phyloP scores from a whole-genome alignment of 1,140 invertebrate genomes.

The Bemisia tabaci region DNA sequence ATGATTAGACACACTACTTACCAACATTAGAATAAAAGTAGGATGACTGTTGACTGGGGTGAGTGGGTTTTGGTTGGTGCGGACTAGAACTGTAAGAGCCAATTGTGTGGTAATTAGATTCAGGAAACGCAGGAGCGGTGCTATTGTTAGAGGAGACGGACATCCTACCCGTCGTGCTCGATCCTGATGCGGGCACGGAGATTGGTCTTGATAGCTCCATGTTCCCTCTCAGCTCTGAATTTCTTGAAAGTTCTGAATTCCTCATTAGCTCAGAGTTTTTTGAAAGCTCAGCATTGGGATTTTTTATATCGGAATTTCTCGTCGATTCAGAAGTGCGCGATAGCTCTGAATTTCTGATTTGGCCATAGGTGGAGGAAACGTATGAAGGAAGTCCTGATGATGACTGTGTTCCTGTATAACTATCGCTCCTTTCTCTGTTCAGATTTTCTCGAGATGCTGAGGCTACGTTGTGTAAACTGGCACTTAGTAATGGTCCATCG shows the following conservation, averaged over 20 bases:
- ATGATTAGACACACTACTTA: too few species aligned
- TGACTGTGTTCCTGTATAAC: conserved; percentile 3
- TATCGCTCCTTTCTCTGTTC: conserved; percentile 2
- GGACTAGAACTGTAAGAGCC: neutral
- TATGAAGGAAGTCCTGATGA: neutral
- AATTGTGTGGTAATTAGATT: conserved; percentile 12
- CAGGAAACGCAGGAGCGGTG: conserved; percentile 9
- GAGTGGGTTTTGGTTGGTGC: conserved; percentile 9
- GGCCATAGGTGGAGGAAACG: neutral
- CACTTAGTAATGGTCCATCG: conserved; percentile 33
- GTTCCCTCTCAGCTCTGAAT: neutral
- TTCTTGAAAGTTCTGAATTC: neutral
- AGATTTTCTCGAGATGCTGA: conserved; percentile 1
- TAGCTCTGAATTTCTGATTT: neutral
- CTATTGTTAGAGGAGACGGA: neutral
- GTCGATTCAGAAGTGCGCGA: neutral
- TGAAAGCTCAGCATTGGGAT: neutral
- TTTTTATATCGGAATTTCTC: neutral
- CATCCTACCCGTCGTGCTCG: neutral
- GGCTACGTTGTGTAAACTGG: conserved; percentile 31
- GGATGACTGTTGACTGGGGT: conserved; percentile 1
- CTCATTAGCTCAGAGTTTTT: neutral
- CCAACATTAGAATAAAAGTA: conserved; percentile 11
- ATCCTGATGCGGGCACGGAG: neutral
- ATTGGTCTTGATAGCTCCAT: neutral